Evolutionary conservation across 2,797 vertebrate species (phyloP).

Genomic region (Sebastes steindachneri): DNA sequence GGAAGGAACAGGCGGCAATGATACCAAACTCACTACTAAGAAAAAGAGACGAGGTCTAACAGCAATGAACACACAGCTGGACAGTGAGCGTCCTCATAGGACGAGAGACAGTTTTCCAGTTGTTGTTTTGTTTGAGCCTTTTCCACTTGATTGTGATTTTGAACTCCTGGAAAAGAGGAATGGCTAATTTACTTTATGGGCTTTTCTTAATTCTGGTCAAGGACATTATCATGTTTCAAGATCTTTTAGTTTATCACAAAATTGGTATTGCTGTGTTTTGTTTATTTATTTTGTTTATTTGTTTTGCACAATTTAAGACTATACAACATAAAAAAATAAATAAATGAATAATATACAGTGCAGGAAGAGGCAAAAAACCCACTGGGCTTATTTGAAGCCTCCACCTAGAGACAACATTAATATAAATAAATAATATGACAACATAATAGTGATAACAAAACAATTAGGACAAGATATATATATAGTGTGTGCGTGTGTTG

Average conservation of each 20-base stretch:
- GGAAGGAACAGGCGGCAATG: slow-evolving; percentile 14
- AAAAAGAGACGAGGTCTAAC: background rate
- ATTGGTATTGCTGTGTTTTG: background rate
- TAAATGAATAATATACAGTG: too few relatives aligned
- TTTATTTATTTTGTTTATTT: too few relatives aligned
- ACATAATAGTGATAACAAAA: too few relatives aligned
- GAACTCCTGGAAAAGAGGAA: background rate
- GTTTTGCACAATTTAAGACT: too few relatives aligned
- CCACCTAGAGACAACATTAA: fast-evolving
- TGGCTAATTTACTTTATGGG: background rate
- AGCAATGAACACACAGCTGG: background rate
- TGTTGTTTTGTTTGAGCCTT: background rate
- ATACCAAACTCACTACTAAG: background rate
- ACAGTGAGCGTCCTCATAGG: background rate
- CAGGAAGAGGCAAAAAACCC: too few relatives aligned
- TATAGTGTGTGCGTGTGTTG: too few relatives aligned
- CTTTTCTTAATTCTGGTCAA: slow-evolving; percentile 1
- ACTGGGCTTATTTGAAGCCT: too few relatives aligned
- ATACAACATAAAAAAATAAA: too few relatives aligned
- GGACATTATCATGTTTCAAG: background rate
- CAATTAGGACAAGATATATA: too few relatives aligned
- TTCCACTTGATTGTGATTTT: background rate
- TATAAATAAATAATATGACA: too few relatives aligned
- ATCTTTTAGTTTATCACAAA: background rate
- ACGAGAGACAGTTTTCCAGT: background rate